phyloP scores from a whole-genome alignment of 2,797 vertebrate genomes.

The Gymnopithys bicolor region DNA sequence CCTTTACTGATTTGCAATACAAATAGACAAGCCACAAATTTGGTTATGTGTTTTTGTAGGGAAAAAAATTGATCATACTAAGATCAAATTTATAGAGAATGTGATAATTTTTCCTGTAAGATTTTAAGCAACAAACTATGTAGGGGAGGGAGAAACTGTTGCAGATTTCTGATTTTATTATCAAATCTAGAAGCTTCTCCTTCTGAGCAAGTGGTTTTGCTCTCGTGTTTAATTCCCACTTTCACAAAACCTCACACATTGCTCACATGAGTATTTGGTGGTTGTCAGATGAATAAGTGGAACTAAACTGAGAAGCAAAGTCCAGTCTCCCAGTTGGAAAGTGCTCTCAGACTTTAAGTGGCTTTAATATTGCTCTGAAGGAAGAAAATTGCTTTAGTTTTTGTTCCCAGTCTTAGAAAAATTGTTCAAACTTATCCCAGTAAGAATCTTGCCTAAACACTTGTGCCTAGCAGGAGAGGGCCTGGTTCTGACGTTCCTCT shows the following conservation, averaged over 20 bases:
- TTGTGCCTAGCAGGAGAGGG: not conserved
- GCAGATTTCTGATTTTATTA: constrained; percentile 3
- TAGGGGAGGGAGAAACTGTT: not conserved
- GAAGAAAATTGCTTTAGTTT: not conserved
- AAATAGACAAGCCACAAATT: constrained; percentile 17
- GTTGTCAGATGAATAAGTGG: not conserved
- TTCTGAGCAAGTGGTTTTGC: constrained; percentile 31
- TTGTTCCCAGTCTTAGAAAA: not conserved
- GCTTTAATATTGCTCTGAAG: not conserved
- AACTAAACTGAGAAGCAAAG: not conserved
- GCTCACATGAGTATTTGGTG: not conserved
- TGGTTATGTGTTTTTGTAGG: not conserved
- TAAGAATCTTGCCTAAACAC: not conserved
- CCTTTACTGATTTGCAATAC: constrained; percentile 27
- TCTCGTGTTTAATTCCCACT: not conserved
- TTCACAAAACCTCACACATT: not conserved
- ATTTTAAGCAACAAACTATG: not conserved
- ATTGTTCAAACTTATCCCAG: not conserved
- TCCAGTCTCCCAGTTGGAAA: not conserved
- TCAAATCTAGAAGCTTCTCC: not conserved
- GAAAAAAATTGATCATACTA: not conserved
- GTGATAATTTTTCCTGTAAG: not conserved
- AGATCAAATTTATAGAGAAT: not conserved
- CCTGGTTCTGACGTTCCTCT: not conserved
- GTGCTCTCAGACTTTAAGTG: not conserved